These are phyloP conservation scores for Noctua janthina DNA, from an alignment of 2,888 invertebrate genomes.

Conservation along the genomic window DNA sequence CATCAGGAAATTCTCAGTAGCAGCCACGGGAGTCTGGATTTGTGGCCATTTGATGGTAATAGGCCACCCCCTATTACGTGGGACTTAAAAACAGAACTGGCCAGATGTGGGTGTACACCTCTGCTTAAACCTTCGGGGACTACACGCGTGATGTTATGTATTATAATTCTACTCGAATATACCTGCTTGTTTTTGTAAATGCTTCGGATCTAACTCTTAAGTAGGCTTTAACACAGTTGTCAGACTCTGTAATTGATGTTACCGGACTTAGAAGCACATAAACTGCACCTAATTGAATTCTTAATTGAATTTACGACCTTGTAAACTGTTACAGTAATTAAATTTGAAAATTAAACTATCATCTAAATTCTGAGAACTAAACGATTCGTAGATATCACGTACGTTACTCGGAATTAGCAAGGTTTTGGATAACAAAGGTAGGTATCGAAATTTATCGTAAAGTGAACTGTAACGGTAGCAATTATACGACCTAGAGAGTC, in stretches of 20 bases:
- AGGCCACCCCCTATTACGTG: neutral
- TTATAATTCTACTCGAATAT: neutral
- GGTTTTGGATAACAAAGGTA: constrained; percentile 10
- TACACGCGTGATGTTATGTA: neutral
- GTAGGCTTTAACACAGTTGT: neutral
- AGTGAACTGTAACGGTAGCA: constrained; percentile 1
- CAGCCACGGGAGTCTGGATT: neutral
- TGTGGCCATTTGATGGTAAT: neutral
- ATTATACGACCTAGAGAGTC: neutral
- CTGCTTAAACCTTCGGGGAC: neutral
- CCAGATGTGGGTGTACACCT: neutral
- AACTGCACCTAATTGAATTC: constrained; percentile 22
- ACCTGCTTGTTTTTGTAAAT: too few species aligned
- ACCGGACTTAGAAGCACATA: constrained; percentile 7
- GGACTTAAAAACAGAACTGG: too few species aligned
- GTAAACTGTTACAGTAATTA: constrained; percentile 43
- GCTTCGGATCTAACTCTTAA: too few species aligned
- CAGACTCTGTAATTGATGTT: constrained; percentile 37
- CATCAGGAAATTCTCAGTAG: neutral
- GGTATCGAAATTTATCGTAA: constrained; percentile 1
- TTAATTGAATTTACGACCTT: constrained; percentile 51
- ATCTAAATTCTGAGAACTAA: constrained; percentile 38
- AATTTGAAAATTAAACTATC: constrained; percentile 50
- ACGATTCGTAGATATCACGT: constrained; percentile 13
- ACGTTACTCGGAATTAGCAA: constrained; percentile 18